A percentile compares a stretch with the other conserved stretches of the same genome.
Evolutionary conservation across 1,140 invertebrate genomes (phyloP).

Genomic region (Rhyacophila brunnea): DNA sequence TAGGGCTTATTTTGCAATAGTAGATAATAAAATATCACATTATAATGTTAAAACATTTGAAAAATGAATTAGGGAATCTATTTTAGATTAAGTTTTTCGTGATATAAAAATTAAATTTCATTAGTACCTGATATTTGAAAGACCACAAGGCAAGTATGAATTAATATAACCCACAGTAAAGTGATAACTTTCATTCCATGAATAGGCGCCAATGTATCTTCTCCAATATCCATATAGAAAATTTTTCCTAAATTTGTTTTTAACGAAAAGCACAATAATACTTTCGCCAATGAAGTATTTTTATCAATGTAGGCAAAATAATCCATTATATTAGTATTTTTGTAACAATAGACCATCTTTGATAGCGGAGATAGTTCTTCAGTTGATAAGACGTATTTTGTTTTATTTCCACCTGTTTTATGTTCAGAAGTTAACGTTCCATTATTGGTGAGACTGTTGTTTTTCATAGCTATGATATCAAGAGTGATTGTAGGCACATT

Average conservation of each 20-base stretch:
- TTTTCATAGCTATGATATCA: slow-evolving; percentile 22
- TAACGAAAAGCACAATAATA: slow-evolving; percentile 33
- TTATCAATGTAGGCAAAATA: slow-evolving; percentile 10
- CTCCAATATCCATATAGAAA: slow-evolving; percentile 38
- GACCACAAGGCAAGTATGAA: slow-evolving; percentile 44
- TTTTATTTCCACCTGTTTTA: slow-evolving; percentile 2
- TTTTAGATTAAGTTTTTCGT: neutral
- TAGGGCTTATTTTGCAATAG: no score
- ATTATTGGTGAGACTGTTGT: neutral
- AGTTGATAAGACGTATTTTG: slow-evolving; percentile 21
- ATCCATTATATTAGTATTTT: slow-evolving; percentile 5
- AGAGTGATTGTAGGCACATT: slow-evolving; percentile 18
- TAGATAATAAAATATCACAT: neutral
- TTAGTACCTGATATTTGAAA: slow-evolving; percentile 44
- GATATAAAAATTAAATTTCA: neutral
- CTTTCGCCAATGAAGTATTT: slow-evolving; percentile 12
- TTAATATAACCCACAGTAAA: slow-evolving; percentile 47
- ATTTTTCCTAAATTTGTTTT: slow-evolving; percentile 35
- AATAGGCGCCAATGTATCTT: slow-evolving; percentile 45
- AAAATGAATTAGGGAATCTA: neutral
- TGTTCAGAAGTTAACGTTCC: slow-evolving; percentile 12
- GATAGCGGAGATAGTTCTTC: slow-evolving; percentile 5
- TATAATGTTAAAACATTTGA: neutral
- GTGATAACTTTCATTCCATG: slow-evolving; percentile 47
- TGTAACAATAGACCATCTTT: slow-evolving; percentile 6